phyloP scores from a whole-genome alignment of 2,113 vertebrate species.

The human (Homo sapiens) region GRCh38 chr19:2896501-2897000 shows the following conservation, averaged over 20 bases:
- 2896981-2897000: background rate
- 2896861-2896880: slow-evolving; percentile 49
- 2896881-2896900: slow-evolving; percentile 52
- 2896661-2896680: background rate
- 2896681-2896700: background rate
- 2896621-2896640: background rate
- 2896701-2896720: slow-evolving; percentile 18
- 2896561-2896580: background rate
- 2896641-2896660: background rate
- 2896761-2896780: slow-evolving; percentile 29
- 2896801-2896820: background rate
- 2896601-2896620: background rate
- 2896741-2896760: background rate
- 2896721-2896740: background rate
- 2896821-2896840: background rate
- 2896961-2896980: slow-evolving; percentile 39
- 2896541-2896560: background rate
- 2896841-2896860: background rate
- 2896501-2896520: background rate
- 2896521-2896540: too few species aligned
- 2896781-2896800: background rate
- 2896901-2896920: background rate
- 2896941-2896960: slow-evolving; percentile 22
- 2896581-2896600: background rate
- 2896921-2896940: slow-evolving; percentile 51